phyloP scores from a whole-genome alignment of 2,888 invertebrate genomes.

The Nyleta sp. region DNA sequence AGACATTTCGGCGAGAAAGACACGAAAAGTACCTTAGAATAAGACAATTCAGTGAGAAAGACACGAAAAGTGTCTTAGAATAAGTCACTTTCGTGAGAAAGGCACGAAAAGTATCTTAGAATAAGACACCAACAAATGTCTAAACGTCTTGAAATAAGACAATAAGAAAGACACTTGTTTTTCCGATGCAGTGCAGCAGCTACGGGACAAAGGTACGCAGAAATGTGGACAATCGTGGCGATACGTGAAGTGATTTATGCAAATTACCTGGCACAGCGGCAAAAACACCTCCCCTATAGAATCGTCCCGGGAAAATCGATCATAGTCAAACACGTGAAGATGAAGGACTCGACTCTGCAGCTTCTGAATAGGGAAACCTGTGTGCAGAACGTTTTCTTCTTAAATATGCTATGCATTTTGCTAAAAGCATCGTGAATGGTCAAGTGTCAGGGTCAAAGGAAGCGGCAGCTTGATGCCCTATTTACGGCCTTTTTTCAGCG shows the following conservation, averaged over 20 bases:
- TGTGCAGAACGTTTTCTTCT: slow-evolving; percentile 56
- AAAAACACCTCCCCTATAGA: slow-evolving; percentile 97
- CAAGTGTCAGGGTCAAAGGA: slow-evolving; percentile 65
- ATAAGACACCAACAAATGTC: no score
- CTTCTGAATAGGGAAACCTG: slow-evolving; percentile 95
- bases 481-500: slow-evolving; percentile 48
- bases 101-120: no score
- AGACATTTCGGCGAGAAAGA: no score
- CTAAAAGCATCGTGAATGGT: slow-evolving; percentile 65
- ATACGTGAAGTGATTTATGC: slow-evolving; percentile 21
- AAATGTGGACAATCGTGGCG: no score
- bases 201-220: no score
- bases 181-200: no score
- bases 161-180: no score
- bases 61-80: no score
- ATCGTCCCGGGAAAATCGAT: slow-evolving; percentile 96
- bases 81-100: no score
- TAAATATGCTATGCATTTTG: slow-evolving; percentile 62
- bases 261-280: slow-evolving; percentile 93
- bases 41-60: no score
- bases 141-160: no score
- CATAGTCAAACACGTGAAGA: slow-evolving; percentile 97
- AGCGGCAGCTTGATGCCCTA: slow-evolving; percentile 47
- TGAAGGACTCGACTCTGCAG: slow-evolving; percentile 95
- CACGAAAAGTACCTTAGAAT: no score